These are phyloP conservation scores for Cosmopolites sordidus DNA, from an alignment of 2,888 invertebrate species.

Conservation along the genomic window DNA sequence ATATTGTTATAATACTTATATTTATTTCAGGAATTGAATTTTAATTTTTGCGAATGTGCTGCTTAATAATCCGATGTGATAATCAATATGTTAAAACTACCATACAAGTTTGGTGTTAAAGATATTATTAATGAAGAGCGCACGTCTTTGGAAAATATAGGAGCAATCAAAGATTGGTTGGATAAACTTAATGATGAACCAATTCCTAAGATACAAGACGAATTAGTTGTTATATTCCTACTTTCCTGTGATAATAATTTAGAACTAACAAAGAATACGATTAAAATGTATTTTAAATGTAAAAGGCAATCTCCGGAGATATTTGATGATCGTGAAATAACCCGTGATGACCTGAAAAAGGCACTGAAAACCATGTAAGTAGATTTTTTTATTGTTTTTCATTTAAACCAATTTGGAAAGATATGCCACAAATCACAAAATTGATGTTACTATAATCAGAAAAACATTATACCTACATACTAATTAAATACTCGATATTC, in stretches of 20 bases:
- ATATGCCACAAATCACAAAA: no score
- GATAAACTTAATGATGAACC: constrained; percentile 42
- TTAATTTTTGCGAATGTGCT: no score
- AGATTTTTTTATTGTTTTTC: no score
- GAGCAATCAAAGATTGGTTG: constrained; percentile 33
- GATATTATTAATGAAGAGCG: constrained; percentile 36
- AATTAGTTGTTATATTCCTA: constrained; percentile 61
- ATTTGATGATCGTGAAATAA: constrained; percentile 56
- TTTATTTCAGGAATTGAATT: no score
- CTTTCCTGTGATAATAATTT: constrained; percentile 61
- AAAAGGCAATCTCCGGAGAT: constrained; percentile 60
- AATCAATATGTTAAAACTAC: constrained; percentile 11
- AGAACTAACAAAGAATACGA: constrained; percentile 58
- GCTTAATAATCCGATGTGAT: no score
- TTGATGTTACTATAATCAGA: no score
- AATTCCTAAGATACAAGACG: constrained; percentile 48
- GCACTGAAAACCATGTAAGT: constrained; percentile 56
- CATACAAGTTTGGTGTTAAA: constrained; percentile 33
- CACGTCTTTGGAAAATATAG: constrained; percentile 34
- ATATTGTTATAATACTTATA: no score
- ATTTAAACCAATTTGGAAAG: no score
- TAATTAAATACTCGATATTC: no score
- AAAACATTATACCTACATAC: no score
- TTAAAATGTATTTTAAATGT: constrained; percentile 58
- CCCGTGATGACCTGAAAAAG: constrained; percentile 43